phyloP scores from a whole-genome alignment of 35 echinoderm and acorn worm genomes.

The Ophiothrix spiculata region DNA sequence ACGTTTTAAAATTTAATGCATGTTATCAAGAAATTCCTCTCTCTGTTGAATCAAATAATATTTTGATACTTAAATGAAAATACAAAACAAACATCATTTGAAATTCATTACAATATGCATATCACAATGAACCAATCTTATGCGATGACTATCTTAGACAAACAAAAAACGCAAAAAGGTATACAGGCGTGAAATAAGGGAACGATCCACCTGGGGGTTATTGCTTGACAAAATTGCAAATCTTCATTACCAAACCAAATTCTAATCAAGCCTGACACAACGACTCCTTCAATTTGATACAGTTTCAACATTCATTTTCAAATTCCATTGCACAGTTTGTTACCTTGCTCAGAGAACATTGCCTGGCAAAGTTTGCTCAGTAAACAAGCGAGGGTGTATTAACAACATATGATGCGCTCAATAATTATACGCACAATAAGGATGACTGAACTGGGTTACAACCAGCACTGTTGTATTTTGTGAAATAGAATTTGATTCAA shows the following conservation, averaged over 20 bases:
- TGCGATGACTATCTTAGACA: no score
- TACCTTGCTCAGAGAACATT: no score
- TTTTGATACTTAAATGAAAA: not conserved
- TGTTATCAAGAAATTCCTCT: not conserved
- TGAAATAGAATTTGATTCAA: no score
- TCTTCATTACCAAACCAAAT: not conserved
- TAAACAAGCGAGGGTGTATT: no score
- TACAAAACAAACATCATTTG: not conserved
- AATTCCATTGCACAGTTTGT: not conserved
- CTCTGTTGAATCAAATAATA: slow-evolving; percentile 4
- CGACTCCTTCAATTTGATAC: slow-evolving; percentile 3
- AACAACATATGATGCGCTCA: no score
- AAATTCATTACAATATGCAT: slow-evolving; percentile 1
- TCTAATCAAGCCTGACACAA: not conserved
- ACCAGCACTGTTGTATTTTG: no score
- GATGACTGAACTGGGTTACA: no score
- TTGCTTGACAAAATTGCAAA: not conserved
- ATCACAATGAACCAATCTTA: not conserved
- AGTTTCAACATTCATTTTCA: not conserved
- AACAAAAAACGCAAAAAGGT: not conserved
- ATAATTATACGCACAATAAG: no score
- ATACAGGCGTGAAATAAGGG: not conserved
- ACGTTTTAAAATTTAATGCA: not conserved
- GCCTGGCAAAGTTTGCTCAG: no score
- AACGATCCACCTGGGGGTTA: not conserved